Evolutionary conservation across 1,140 invertebrate species (phyloP).

Genomic region (Metaphire vulgaris): DNA sequence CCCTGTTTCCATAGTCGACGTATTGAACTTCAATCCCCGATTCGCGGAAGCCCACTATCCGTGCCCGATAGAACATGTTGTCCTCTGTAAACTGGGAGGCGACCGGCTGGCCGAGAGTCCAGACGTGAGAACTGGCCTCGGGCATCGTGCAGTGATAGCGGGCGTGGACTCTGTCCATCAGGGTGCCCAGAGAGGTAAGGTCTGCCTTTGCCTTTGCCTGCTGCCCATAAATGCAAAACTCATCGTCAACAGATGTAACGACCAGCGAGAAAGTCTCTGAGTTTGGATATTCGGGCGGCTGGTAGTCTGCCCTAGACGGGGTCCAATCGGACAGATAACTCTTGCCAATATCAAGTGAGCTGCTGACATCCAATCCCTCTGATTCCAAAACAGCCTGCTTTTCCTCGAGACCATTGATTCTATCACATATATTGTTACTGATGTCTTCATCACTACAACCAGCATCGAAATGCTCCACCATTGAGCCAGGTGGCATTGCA

Average conservation of each 20-base stretch:
- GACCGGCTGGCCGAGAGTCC: background rate
- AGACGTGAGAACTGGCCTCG: background rate
- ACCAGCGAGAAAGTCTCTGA: background rate
- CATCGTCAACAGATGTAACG: background rate
- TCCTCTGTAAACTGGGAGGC: background rate
- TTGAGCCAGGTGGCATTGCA: too few relatives aligned
- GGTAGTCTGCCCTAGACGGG: background rate
- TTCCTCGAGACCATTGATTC: too few relatives aligned
- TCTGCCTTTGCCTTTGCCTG: background rate
- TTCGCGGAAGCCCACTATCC: background rate
- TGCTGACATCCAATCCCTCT: too few relatives aligned
- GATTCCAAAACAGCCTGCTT: too few relatives aligned
- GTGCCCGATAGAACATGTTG: background rate
- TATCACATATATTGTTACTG: too few relatives aligned
- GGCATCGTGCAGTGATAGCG: background rate
- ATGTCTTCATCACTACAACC: too few relatives aligned
- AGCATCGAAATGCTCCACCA: too few relatives aligned
- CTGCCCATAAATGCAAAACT: background rate
- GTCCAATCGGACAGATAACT: too few relatives aligned
- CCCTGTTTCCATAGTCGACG: background rate
- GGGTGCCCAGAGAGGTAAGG: background rate
- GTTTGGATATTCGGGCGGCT: background rate
- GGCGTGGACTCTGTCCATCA: background rate
- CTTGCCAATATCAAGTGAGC: too few relatives aligned
- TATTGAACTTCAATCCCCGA: background rate